Evolutionary conservation across 2,113 vertebrate species (phyloP), one percentile per base, ranked within the genome.

Genomic region (Xiphophorus maculatus): DNA sequence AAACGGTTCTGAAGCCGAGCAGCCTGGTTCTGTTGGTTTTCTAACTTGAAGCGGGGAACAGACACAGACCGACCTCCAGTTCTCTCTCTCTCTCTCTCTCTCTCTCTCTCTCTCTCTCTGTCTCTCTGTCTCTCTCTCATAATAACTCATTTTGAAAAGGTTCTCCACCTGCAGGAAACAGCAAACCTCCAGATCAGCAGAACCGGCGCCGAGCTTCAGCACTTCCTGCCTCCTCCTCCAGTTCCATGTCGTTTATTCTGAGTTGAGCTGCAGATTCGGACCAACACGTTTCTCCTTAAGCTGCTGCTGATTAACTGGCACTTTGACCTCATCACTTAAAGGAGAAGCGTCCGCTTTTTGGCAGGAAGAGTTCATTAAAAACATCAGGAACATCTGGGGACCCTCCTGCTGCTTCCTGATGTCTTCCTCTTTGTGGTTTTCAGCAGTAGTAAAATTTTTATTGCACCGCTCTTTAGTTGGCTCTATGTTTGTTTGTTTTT

Each of bases 161-260:
- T 13, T 77, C 37, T 37, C n/a, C 64, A 74, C 76, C 80, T 66
- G 51, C 51, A 74, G 77, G 69, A 63, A 0, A 0, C 48, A 7
- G 35, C 11, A 74, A 74, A 84, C 69, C 33, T 68, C 15, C 35
- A 66, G 65, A 79, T 76, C 83, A 85, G 78, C 81, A 70, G 32
- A 83, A 78, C 63, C 5, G 40, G 33, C 44, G 35, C 73, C 64
- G 1, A 66, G 37, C 71, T 51, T 62, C 69, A 25, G 54, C 2
- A 8, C 60, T 35, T 68, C 60, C 66, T 69, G 40, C 33, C 10
- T 11, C 65, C 48, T 64, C 28, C 40, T 69, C 64, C 54, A 48
- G 62, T 76, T 61, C 81, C 17, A 35, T 48, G 35, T 65, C 0
- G 25, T 54, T 25, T 25, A 54, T 25, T 54, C 22, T 19, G 19